Base-by-base conservation (phyloP, 1,140 invertebrate genomes). In the Octopus sinensis region DNA sequence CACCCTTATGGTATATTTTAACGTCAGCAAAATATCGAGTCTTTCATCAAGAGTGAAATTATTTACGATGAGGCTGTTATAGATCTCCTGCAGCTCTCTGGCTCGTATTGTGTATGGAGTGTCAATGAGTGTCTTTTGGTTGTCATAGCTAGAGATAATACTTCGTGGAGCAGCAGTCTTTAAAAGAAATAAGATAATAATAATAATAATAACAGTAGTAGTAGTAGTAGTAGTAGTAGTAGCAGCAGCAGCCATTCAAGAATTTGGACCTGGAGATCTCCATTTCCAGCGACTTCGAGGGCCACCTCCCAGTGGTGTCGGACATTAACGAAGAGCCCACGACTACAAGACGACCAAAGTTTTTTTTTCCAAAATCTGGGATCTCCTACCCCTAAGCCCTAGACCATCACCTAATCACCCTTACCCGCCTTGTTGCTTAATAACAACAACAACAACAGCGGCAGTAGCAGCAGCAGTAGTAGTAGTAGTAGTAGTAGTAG, bases 1-100 rank as follows among this genome's bases (percentile, higher is more conserved):
- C 81, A 91, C 91, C 87, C 91, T 90, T 9, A 91, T 90, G 52
- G 91, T 91, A 79, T 91, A 90, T 85, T 91, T 91, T 4, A 91
- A 84, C 0, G 90, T 91, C 17, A 91, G 87, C 10, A 91, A 84
- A 1, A 91, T 90, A 86, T 91, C 91, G 30, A 91, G 84, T 52
- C 91, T 81, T 84, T 91, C 91, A 84, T 91, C 91, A 79, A 90
- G 90, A 6, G 90, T 91, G 7, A 91, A 86, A 79, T 89, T 91
- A 80, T 89, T 90, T 89, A 91, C 91, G 83, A 89, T 90, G 82
- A 91, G 88, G 84, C 88, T 91, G 84, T 89, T 90, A 82, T 91
- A 91, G 54, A 91, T 91, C 80, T 91, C 89, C 76, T 86, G 86
- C 73, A 91, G 81, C 84, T 91, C 90, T 79, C 87, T 85, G 51